Evolutionary conservation across 2,888 invertebrate genomes (phyloP).

Genomic region (Andrena marginata): DNA sequence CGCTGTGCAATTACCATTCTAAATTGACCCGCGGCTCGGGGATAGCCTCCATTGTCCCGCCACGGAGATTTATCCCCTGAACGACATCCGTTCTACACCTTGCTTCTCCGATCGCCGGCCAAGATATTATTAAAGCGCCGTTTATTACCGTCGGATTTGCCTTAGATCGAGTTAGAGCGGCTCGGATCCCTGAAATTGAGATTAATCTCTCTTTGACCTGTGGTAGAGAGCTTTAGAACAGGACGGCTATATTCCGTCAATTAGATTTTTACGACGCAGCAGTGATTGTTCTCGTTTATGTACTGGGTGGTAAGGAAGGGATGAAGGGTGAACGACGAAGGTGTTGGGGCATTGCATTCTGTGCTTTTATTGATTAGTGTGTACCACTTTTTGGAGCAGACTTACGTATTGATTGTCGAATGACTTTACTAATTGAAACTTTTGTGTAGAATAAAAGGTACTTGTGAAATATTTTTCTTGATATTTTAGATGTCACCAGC

Average conservation of each 20-base stretch:
- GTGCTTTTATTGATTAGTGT: too few species aligned
- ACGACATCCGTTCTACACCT: slow-evolving; percentile 49
- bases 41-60: slow-evolving; percentile 39
- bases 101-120: slow-evolving; percentile 23
- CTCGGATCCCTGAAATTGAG: slow-evolving; percentile 27
- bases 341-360: too few species aligned
- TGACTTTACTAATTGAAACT: too few species aligned
- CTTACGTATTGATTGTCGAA: too few species aligned
- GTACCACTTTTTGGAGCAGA: too few species aligned
- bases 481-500: too few species aligned
- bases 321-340: too few species aligned
- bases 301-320: too few species aligned
- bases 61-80: slow-evolving; percentile 37
- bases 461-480: too few species aligned
- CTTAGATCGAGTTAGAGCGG: slow-evolving; percentile 26
- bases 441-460: too few species aligned
- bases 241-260: background rate
- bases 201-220: slow-evolving; percentile 37
- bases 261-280: too few species aligned
- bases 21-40: slow-evolving; percentile 17
- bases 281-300: too few species aligned
- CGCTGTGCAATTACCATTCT: slow-evolving; percentile 32
- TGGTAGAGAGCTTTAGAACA: background rate
- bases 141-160: slow-evolving; percentile 51
- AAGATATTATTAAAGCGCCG: slow-evolving; percentile 50